phyloP scores from a whole-genome alignment of 2,113 vertebrate genomes.

The Hippoglossus stenolepis region DNA sequence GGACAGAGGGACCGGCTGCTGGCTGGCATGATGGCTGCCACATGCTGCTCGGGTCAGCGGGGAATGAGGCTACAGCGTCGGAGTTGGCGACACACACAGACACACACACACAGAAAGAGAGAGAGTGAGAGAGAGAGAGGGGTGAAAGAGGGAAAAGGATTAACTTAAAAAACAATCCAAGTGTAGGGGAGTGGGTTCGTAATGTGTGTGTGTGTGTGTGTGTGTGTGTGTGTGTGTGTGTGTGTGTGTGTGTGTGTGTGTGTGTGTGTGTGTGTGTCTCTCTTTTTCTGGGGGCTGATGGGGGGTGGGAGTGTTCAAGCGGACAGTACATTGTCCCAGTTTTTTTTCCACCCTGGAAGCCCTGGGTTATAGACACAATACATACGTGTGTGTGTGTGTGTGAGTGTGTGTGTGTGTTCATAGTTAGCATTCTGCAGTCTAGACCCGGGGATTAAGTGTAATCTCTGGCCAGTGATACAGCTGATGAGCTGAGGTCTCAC shows the following conservation, averaged over 20 bases:
- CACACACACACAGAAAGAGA: background rate
- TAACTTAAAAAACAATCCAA: constrained; percentile 76
- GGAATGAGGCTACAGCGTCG: constrained; percentile 45
- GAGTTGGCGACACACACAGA: constrained; percentile 14
- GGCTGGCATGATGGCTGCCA: constrained; percentile 53
- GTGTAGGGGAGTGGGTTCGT: constrained; percentile 42
- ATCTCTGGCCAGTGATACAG: constrained; percentile 71
- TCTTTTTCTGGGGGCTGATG: constrained; percentile 23
- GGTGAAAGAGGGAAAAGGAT: constrained; percentile 53
- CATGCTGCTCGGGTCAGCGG: constrained; percentile 71
- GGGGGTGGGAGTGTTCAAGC: constrained; percentile 48
- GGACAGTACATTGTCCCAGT: constrained; percentile 69
- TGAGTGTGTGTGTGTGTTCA: constrained; percentile 39
- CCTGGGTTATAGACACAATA: constrained; percentile 59
- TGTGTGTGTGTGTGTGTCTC: background rate
- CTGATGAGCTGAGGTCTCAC: constrained; percentile 66
- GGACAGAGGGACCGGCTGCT: constrained; percentile 63
- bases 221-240: no score
- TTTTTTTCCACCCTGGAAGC: constrained; percentile 63
- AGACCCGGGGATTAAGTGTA: constrained; percentile 69
- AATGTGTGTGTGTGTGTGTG: constrained; percentile 5
- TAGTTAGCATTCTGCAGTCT: constrained; percentile 61
- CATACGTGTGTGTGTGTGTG: constrained; percentile 36
- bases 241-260: no score
- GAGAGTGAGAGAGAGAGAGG: constrained; percentile 27